phyloP scores from a whole-genome alignment of 2,888 invertebrate genomes.

The Hemicrepidius hirtus region DNA sequence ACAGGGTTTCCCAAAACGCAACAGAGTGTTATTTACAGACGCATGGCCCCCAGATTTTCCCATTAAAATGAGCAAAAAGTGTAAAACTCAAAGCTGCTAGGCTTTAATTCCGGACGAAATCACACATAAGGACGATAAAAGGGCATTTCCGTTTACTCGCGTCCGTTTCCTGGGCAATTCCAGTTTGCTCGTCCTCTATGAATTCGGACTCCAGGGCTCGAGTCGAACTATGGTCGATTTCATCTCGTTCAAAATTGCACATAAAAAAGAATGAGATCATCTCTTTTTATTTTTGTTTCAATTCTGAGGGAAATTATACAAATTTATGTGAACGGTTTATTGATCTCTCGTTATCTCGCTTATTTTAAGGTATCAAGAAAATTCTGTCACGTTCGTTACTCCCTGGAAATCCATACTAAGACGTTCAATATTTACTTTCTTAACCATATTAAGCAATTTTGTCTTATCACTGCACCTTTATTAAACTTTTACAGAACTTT shows the following conservation, averaged over 20 bases:
- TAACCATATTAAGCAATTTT: too few relatives aligned
- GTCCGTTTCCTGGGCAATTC: slow-evolving; percentile 32
- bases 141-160: slow-evolving; percentile 38
- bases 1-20: neutral
- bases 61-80: slow-evolving; percentile 14
- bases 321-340: slow-evolving; percentile 7
- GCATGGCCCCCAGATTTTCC: neutral
- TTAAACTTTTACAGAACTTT: too few relatives aligned
- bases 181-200: slow-evolving; percentile 19
- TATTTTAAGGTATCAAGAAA: neutral
- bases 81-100: slow-evolving; percentile 15
- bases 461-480: too few relatives aligned
- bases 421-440: too few relatives aligned
- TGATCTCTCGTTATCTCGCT: slow-evolving; percentile 14
- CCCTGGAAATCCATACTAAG: too few relatives aligned
- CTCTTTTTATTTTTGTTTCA: neutral
- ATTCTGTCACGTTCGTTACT: slow-evolving; percentile 1
- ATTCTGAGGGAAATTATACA: slow-evolving; percentile 12
- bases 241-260: slow-evolving; percentile 30
- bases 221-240: slow-evolving; percentile 14
- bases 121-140: slow-evolving; percentile 33
- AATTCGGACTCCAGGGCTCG: neutral
- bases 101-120: slow-evolving; percentile 35
- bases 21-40: slow-evolving; percentile 5
- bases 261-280: slow-evolving; percentile 22